Percentiles rank a stretch among this genome's conserved stretches.
These are phyloP conservation scores for Himalopsyche phryganea DNA, from an alignment of 1,140 invertebrate species.

Conservation along the genomic window DNA sequence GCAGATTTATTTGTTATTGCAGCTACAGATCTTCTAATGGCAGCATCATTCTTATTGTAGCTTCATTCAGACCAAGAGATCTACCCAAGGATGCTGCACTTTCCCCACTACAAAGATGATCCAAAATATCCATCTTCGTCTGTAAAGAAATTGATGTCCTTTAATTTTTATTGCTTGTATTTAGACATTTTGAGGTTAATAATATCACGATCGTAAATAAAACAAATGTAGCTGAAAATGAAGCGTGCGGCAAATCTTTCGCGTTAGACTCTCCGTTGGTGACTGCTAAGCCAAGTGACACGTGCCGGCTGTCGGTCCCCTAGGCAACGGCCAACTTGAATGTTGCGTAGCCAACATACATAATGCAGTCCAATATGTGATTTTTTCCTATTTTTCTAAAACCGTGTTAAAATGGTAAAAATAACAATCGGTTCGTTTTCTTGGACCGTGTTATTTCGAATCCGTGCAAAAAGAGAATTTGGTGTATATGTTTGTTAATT, in stretches of 20 bases:
- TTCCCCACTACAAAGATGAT: slow-evolving; percentile 18
- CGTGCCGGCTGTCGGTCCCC: not conserved
- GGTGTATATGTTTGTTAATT: no score
- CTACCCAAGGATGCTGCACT: slow-evolving; percentile 11
- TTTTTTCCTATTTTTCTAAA: not conserved
- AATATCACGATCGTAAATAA: not conserved
- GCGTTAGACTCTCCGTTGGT: no score
- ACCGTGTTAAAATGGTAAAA: not conserved
- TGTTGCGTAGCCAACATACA: not conserved
- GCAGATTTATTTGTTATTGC: not conserved
- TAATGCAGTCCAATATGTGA: not conserved
- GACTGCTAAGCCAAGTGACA: no score
- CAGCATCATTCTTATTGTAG: not conserved
- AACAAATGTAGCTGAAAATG: not conserved
- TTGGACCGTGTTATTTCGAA: no score
- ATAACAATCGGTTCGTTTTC: no score
- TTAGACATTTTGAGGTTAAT: not conserved
- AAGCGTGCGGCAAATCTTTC: no score
- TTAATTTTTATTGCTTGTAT: slow-evolving; percentile 12
- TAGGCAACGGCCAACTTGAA: not conserved
- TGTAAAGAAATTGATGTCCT: slow-evolving; percentile 22
- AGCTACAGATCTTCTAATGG: not conserved
- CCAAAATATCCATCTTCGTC: slow-evolving; percentile 28
- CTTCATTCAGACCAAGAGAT: slow-evolving; percentile 1
- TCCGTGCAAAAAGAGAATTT: no score